These are phyloP conservation scores for Dryomyza anilis DNA, from an alignment of 2,888 invertebrate species.

Conservation along the genomic window DNA sequence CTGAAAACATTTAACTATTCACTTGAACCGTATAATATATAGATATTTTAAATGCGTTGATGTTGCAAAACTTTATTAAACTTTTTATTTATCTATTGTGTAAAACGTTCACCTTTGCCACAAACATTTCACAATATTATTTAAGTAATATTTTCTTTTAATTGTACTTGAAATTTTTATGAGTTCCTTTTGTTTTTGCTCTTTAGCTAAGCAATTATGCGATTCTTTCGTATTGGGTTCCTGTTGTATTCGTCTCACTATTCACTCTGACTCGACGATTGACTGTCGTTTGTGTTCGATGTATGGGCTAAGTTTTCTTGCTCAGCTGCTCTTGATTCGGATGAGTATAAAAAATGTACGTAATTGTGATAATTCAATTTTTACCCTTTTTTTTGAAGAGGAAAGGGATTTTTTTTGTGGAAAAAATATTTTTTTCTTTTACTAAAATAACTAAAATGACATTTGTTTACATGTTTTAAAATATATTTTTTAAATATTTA, in stretches of 20 bases:
- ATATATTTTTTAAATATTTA: too few relatives aligned
- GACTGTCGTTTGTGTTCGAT: too few relatives aligned
- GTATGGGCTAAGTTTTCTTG: neutral
- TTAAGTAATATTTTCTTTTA: neutral
- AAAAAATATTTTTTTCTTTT: neutral
- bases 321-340: too few relatives aligned
- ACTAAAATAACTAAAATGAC: neutral
- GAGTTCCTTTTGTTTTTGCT: neutral
- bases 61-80: too few relatives aligned
- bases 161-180: neutral
- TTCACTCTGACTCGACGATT: constrained; percentile 19
- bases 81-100: too few relatives aligned
- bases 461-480: neutral
- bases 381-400: neutral
- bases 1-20: too few relatives aligned
- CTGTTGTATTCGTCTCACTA: constrained; percentile 17
- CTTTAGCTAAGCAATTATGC: too few relatives aligned
- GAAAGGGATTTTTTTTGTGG: neutral
- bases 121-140: too few relatives aligned
- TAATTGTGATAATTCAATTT: neutral
- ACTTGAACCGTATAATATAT: too few relatives aligned
- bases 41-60: too few relatives aligned
- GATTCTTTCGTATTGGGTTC: constrained; percentile 2
- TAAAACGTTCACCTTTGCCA: too few relatives aligned
- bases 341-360: constrained; percentile 1